Base-by-base conservation (phyloP, 2,888 invertebrate species). In the Andrena bicolor region DNA sequence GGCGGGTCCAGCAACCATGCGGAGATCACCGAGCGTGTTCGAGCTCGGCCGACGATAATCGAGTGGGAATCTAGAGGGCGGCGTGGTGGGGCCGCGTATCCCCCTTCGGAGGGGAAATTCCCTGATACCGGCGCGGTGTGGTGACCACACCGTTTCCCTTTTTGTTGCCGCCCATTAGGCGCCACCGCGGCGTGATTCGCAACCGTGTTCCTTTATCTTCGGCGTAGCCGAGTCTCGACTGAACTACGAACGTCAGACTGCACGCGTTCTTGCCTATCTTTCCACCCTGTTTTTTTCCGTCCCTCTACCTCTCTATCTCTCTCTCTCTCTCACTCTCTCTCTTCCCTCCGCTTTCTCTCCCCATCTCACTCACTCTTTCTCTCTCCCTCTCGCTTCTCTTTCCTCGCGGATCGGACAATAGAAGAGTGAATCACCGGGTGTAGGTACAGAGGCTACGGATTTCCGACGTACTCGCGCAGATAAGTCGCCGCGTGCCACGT, bases 131-230 rank as follows among this genome's bases (percentile, higher is more conserved):
- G 82, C 81, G 75, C 79, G 77, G 80, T 74, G 76, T 72, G 76
- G 80, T 80, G 80, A 80, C 77, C 83, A 82, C 80, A 76, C 79
- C 80, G 83, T 85, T 86, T 89, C 90, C 91, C 92, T 90, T 92
- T 92, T 92, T 92, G 93, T 93, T 90, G 93, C 92, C 93, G 93
- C 93, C 93, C 92, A 93, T 93, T 93, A 92, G 93, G 92, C 93
- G 93, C 93, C 93, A 92, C 91, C 90, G 86, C 93, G 92, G 92
- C 92, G 92, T 93, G 92, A 93, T 93, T 93, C 92, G 93, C 92
- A 93, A 93, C 93, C 92, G 88, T 92, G 91, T 92, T 91, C 93
- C 92, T 93, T 92, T 92, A 92, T 92, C 91, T 92, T 84, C 83
- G 56, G 71, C 69, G 84, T 82, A 80, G 69, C 76, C 71, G 75